These are phyloP conservation scores for Coecobrya sp. DNA, from an alignment of 2,888 invertebrate species.

Conservation along the genomic window DNA sequence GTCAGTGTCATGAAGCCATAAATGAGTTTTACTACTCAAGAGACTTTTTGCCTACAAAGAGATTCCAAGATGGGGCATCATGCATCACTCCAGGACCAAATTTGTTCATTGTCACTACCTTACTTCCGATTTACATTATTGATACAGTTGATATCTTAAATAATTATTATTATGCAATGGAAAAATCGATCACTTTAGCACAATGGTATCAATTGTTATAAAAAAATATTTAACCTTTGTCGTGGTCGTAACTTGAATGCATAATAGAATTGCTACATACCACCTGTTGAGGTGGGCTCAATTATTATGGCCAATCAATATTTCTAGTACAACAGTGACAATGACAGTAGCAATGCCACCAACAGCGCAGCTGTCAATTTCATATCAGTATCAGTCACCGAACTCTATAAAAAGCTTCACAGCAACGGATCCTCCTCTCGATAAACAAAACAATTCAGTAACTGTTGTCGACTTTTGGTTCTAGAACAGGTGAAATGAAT, in stretches of 20 bases:
- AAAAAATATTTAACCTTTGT: constrained; percentile 54
- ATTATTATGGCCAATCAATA: constrained; percentile 64
- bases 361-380: constrained; percentile 72
- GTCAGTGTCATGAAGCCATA: constrained; percentile 49
- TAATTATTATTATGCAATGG: constrained; percentile 41
- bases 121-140: constrained; percentile 59
- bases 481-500: constrained; percentile 48
- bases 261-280: constrained; percentile 18
- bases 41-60: neutral
- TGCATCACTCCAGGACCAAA: constrained; percentile 70
- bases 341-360: constrained; percentile 74
- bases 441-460: constrained; percentile 63
- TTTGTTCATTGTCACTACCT: constrained; percentile 67
- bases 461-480: constrained; percentile 55
- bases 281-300: constrained; percentile 75
- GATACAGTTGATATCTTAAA: neutral
- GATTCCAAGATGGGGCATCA: constrained; percentile 51
- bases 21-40: constrained; percentile 11
- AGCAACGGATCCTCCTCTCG: neutral
- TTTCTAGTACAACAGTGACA: constrained; percentile 33
- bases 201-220: neutral
- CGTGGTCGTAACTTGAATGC: constrained; percentile 14
- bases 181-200: constrained; percentile 3
- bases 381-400: constrained; percentile 63
- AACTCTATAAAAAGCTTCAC: constrained; percentile 51